Evolutionary conservation across 1,140 invertebrate species (phyloP).

Genomic region (Gonatopus flavifemur): DNA sequence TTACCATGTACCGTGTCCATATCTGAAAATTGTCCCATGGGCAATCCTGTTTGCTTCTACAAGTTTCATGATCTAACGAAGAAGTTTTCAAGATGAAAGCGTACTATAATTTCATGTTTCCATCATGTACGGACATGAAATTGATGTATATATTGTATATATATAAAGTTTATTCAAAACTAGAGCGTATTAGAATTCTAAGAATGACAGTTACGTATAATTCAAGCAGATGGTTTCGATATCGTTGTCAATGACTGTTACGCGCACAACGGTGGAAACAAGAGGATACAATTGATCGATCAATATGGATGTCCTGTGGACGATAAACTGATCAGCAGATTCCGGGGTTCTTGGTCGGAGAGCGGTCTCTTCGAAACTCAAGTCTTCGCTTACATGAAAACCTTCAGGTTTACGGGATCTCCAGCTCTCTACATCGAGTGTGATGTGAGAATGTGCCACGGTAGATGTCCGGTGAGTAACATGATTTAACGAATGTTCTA

Average conservation of each 20-base stretch:
- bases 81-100: too few species aligned
- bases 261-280: slow-evolving; percentile 90
- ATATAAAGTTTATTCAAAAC: too few species aligned
- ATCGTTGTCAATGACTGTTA: slow-evolving; percentile 95
- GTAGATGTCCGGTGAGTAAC: slow-evolving; percentile 81
- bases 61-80: too few species aligned
- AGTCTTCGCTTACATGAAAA: slow-evolving; percentile 94
- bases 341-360: slow-evolving; percentile 89
- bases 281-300: slow-evolving; percentile 88
- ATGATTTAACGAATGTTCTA: too few species aligned
- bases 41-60: too few species aligned
- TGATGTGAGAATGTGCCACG: slow-evolving; percentile 93
- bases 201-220: too few species aligned
- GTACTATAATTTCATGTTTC: too few species aligned
- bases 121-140: too few species aligned
- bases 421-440: slow-evolving; percentile 93
- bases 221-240: slow-evolving; percentile 83
- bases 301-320: slow-evolving; percentile 93
- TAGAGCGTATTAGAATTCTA: too few species aligned
- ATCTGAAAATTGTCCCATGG: too few species aligned
- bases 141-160: too few species aligned
- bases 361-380: slow-evolving; percentile 89
- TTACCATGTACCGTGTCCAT: too few species aligned
- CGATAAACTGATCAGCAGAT: slow-evolving; percentile 88
- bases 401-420: slow-evolving; percentile 90